Percentiles rank a stretch among this genome's conserved stretches.
Conservation (phyloP, 2,797 vertebrate genomes). For the Schizopygopsis malacanthus region DNA sequence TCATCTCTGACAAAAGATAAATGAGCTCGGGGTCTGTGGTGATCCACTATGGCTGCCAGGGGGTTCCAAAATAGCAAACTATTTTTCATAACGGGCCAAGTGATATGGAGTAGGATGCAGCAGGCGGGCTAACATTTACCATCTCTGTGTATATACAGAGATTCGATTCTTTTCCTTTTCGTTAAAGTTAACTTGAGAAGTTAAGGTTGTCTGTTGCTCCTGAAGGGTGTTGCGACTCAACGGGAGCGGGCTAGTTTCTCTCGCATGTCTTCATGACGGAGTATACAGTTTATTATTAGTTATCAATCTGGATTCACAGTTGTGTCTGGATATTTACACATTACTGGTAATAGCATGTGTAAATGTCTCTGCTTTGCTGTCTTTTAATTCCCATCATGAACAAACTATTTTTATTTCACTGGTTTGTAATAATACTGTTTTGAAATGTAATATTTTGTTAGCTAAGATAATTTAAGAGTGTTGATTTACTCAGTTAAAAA, state of each 20-base stretch:
- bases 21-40: conserved; percentile 98
- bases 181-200: conserved; percentile 74
- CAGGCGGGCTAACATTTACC: conserved; percentile 92
- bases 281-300: neutral
- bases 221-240: conserved; percentile 53
- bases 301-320: neutral
- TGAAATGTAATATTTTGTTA: neutral
- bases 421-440: conserved; percentile 2
- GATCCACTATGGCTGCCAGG: conserved; percentile 98
- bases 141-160: conserved; percentile 83
- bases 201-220: conserved; percentile 73
- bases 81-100: conserved; percentile 99
- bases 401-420: neutral
- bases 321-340: neutral
- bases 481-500: neutral
- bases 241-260: neutral
- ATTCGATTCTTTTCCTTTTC: conserved; percentile 85
- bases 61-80: conserved; percentile 99
- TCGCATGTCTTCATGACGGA: neutral
- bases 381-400: neutral
- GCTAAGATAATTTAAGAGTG: neutral
- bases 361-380: neutral
- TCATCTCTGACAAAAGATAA: conserved; percentile 99
- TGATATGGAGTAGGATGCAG: conserved; percentile 95
- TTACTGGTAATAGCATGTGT: too few species aligned